Evolutionary conservation across 2,888 invertebrate species (phyloP), one percentile per base, ranked within the genome.

Genomic region (Oligia fasciuncula): DNA sequence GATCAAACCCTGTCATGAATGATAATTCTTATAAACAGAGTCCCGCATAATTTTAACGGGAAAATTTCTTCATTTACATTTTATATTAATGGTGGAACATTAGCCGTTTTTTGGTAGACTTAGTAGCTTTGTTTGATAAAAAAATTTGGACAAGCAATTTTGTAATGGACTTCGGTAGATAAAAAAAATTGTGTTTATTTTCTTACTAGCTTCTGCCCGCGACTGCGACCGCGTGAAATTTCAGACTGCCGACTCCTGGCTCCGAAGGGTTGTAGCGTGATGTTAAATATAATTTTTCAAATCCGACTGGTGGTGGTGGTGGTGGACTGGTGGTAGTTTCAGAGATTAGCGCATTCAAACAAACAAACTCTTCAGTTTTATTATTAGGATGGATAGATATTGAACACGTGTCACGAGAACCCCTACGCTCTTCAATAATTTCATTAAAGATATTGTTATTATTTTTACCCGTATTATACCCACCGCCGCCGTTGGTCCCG

Each of bases 1-100:
- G 81, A 87, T 87, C 77, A 88, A 82, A 85, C 57, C 73, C 81
- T 71, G 84, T 75, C 79, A 84, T 88, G 87, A 87, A 81, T 88
- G 85, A 87, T 87, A 81, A 88, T 87, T 79, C 73, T 74, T 77
- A 80, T 83, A 79, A 76, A 87, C 78, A 71, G 62, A 76, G 40
- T 54, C 43, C 57, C 71, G 83, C 69, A 88, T 88, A 81, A 88
- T 78, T 77, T 76, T 66, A 40, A 74, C 8, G 67, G 71, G 72
- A n/a, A 74, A 72, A 79, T 54, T 69, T 54, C 71, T 49, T 71
- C 49, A 85, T 87, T 87, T 72, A 80, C 76, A 85, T 85, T 87
- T 76, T 60, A 72, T 75, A 87, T 84, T 87, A 78, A 84, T 86
- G 87, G 62, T 57, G 3, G n/a, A 60, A 86, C 69, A 85, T 86